Evolutionary conservation across 2,888 invertebrate species (phyloP), one percentile per base, ranked within the genome.

Genomic region (Hydraecia micacea): DNA sequence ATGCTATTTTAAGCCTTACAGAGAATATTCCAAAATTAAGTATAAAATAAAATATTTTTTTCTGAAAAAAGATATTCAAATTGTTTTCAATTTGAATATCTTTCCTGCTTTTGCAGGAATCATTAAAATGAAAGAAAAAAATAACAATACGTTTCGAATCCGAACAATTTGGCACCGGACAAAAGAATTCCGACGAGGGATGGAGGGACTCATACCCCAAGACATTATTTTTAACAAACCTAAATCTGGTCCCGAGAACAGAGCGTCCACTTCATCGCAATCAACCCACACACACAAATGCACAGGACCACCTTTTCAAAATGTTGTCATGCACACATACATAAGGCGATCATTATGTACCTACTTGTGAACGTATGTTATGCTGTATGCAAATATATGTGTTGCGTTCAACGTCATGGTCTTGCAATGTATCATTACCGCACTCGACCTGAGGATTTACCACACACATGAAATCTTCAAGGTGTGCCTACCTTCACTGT

Each of bases 181-280:
- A 87, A 87, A 85, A 76, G 86, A 85, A 87, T 74, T 71, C 63
- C 49, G 65, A 71, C 60, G 42, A 66, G 21, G 76, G 71, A 85
- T 73, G 32, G 62, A 68, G 73, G 80, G 70, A 25, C 63, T 71
- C 72, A 80, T 85, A 66, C 73, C 73, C 25, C 84, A 84, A 87
- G 73, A 84, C 71, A 87, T 87, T 87, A 84, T 79, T 87, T 84
- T 84, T 87, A 87, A 79, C 79, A 84, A 87, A 84, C 80, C 87
- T 65, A 58, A 84, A 87, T 71, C 71, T 71, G 68, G 49, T 49
- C 28, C 66, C 63, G 28, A 73, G 75, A 63, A 70, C 73, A 52
- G 60, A 46, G 80, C 67, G 39, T 71, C 75, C 73, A 81, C 70
- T 84, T 75, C 67, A 68, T 65, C 68, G 71, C 76, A 85, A 87